Evolutionary conservation across 2,797 vertebrate species (phyloP), one percentile per base, ranked within the genome.

Genomic region (Phyllotis vaccarum): DNA sequence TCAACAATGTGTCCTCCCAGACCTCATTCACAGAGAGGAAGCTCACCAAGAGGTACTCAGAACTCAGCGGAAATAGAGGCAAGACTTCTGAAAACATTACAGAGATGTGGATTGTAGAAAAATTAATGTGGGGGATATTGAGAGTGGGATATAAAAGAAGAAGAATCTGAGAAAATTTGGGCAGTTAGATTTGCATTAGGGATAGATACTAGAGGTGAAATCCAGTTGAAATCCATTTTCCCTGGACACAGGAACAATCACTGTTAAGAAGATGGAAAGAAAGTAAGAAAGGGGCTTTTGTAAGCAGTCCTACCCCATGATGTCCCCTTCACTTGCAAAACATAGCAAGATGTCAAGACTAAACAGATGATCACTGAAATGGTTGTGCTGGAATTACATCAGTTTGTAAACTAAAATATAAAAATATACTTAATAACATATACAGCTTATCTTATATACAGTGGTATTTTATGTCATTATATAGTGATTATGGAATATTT

Each of bases 401-500:
- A 75, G 12, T 87, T 90, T 82, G 13, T 16, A 17, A 58, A 13
- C 34, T 78, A 68, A 86, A 90, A 93, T 37, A n/a, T 19, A 62
- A 81, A 96, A 94, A 66, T 58, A 37, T 2, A 12, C 40, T 90
- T 90, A 46, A 83, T 29, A 60, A 13, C 78, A 68, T 68, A 74
- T 27, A 21, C 66, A 78, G 56, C 29, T 74, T 3, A 74, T 72
- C 8, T 19, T 40, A 52, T 62, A 22, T 34, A 58, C 19, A 72
- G 24, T 46, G 1, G 31, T 46, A 68, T 46, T 43, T 56, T 80
- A 83, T 89, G 66, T 95, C 68, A n/a, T 90, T 58, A 90, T 31
- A 76, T 27, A 17, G 2, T 54, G 2, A 22, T 58, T 58, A 58
- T 0, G 58, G 14, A 54, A 40, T 14, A 60, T 82, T 54, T 68